Percentiles rank a stretch among this genome's conserved stretches.
Evolutionary conservation across 1,140 invertebrate species (phyloP).

Genomic region (Euschistus heros): DNA sequence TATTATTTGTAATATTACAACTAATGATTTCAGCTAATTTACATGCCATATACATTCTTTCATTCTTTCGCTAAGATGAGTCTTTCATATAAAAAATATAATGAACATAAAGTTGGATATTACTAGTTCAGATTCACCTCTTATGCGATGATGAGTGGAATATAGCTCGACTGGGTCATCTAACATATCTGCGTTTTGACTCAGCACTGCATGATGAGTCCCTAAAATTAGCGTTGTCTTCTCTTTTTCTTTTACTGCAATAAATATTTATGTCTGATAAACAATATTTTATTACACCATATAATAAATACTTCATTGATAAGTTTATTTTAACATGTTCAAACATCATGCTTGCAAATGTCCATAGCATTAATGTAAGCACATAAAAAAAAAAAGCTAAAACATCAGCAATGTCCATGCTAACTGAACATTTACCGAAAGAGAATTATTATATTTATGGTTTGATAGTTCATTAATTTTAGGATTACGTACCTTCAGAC

Average conservation of each 20-base stretch:
- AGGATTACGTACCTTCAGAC: conserved; percentile 44
- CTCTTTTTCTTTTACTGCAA: conserved; percentile 43
- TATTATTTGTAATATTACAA: too few relatives aligned
- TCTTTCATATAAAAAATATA: too few relatives aligned
- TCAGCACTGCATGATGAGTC: conserved; percentile 52
- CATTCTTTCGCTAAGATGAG: too few relatives aligned
- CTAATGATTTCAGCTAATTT: too few relatives aligned
- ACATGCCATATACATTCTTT: too few relatives aligned
- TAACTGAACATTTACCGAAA: background rate
- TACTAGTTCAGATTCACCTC: conserved; percentile 31
- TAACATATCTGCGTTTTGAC: conserved; percentile 54
- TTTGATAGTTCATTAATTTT: background rate
- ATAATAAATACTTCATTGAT: too few relatives aligned
- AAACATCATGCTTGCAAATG: conserved; percentile 24
- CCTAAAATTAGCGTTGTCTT: conserved; percentile 61
- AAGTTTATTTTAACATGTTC: too few relatives aligned
- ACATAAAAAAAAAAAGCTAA: too few relatives aligned
- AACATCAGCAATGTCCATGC: too few relatives aligned
- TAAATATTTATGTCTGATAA: conserved; percentile 4
- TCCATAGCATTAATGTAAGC: background rate
- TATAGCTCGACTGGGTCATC: conserved; percentile 49
- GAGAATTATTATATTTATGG: background rate
- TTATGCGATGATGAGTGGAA: conserved; percentile 34
- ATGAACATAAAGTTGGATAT: too few relatives aligned
- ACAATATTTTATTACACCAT: background rate